These are phyloP conservation scores for Oryzias sinensis DNA, from an alignment of 2,797 vertebrate genomes.

Conservation along the genomic window DNA sequence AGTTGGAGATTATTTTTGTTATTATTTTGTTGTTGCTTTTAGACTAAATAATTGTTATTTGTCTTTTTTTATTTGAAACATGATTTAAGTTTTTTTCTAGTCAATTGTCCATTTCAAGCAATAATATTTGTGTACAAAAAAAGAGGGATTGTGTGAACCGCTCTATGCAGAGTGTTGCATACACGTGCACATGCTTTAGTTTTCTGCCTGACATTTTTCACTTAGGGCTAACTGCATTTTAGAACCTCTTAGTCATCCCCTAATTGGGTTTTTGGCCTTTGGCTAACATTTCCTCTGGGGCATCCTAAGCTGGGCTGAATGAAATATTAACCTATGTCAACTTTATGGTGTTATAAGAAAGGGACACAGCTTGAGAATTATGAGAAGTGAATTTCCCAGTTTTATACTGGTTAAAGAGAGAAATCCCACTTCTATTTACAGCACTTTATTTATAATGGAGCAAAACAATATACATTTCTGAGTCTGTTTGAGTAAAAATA, in stretches of 20 bases:
- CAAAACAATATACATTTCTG: too few species aligned
- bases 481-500: too few species aligned
- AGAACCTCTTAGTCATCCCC: constrained; percentile 36
- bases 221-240: constrained; percentile 33
- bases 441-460: too few species aligned
- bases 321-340: constrained; percentile 42
- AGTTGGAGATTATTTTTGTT: too few species aligned
- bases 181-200: constrained; percentile 1
- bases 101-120: too few species aligned
- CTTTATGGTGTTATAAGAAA: constrained; percentile 30
- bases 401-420: not conserved
- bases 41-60: too few species aligned
- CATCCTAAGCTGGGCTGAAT: constrained; percentile 49
- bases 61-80: too few species aligned
- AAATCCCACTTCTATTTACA: too few species aligned
- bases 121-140: too few species aligned
- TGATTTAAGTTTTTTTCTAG: too few species aligned
- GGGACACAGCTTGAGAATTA: constrained; percentile 8
- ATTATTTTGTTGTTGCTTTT: too few species aligned
- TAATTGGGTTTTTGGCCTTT: constrained; percentile 62
- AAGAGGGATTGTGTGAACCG: too few species aligned
- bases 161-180: not conserved
- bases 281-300: constrained; percentile 42
- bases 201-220: constrained; percentile 22
- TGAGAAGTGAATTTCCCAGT: constrained; percentile 17